Evolutionary conservation across 2,797 vertebrate species (phyloP).

Genomic region (Rhynchotus rufescens): DNA sequence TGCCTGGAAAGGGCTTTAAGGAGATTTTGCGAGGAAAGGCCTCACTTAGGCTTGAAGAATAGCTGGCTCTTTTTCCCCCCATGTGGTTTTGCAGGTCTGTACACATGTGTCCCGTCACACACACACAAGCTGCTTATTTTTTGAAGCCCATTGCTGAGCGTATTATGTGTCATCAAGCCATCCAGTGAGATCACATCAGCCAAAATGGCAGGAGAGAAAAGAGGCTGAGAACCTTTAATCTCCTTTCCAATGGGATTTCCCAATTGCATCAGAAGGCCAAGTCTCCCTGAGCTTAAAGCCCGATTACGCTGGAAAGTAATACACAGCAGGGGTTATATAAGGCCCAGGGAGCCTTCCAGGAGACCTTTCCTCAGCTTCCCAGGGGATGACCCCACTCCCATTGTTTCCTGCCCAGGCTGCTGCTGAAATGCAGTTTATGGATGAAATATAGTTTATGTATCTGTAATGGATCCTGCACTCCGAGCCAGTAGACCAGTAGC

Average conservation of each 20-base stretch:
- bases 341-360: conserved; percentile 29
- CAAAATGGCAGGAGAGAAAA: conserved; percentile 50
- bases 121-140: conserved; percentile 52
- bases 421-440: conserved; percentile 68
- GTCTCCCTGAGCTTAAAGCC: neutral
- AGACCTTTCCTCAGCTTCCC: conserved; percentile 48
- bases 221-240: conserved; percentile 69
- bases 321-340: neutral
- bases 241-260: conserved; percentile 70
- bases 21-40: conserved; percentile 37
- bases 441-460: conserved; percentile 47
- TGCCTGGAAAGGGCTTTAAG: neutral
- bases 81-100: conserved; percentile 60
- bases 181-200: conserved; percentile 55
- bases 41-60: conserved; percentile 36
- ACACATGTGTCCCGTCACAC: conserved; percentile 42
- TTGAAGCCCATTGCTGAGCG: conserved; percentile 4
- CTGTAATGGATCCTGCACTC: conserved; percentile 78
- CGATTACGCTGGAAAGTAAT: conserved; percentile 30
- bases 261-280: conserved; percentile 48
- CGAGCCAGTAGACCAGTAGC: conserved; percentile 69
- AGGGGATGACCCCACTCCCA: neutral
- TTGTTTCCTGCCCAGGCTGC: conserved; percentile 25
- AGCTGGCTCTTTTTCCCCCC: neutral
- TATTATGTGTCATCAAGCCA: conserved; percentile 28